A percentile compares a stretch with the other conserved stretches of the same genome.
phyloP scores from a whole-genome alignment of 2,888 invertebrate genomes.

The Micoletzkya japonica region DNA sequence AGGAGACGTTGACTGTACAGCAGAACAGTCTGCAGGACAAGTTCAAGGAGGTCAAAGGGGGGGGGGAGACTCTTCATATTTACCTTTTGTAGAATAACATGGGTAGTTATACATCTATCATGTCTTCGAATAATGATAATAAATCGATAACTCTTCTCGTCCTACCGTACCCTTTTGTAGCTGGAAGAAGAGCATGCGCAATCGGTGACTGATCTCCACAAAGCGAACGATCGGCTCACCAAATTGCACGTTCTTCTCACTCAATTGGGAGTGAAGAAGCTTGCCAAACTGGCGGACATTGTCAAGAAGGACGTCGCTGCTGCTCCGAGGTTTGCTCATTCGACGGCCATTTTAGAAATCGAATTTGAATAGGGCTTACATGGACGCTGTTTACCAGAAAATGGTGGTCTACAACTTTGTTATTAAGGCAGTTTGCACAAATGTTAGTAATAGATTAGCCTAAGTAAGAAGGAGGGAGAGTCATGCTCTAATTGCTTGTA shows the following conservation, averaged over 20 bases:
- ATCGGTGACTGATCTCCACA: not conserved
- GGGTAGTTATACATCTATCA: too few relatives aligned
- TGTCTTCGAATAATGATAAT: not conserved
- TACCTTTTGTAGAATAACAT: not conserved
- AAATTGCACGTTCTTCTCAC: conserved; percentile 10
- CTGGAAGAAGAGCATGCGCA: not conserved
- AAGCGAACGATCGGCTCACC: not conserved
- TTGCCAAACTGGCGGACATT: conserved; percentile 8
- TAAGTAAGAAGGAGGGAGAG: too few relatives aligned
- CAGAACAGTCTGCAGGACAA: conserved; percentile 22
- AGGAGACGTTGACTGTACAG: conserved; percentile 28
- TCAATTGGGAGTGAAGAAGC: conserved; percentile 26
- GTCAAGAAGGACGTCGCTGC: conserved; percentile 8
- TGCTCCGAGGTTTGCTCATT: conserved; percentile 1
- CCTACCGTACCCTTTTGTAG: not conserved
- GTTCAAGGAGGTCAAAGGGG: conserved; percentile 30
- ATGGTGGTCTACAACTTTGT: too few relatives aligned
- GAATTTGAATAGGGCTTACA: too few relatives aligned
- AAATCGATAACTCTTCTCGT: not conserved
- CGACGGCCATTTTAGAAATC: too few relatives aligned
- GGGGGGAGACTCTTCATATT: not conserved
- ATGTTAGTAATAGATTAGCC: too few relatives aligned
- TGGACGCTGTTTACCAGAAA: too few relatives aligned
- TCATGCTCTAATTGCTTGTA: too few relatives aligned
- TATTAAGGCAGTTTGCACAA: too few relatives aligned